Conservation (phyloP, 2,797 vertebrate species). For the Taenioides sp. region DNA sequence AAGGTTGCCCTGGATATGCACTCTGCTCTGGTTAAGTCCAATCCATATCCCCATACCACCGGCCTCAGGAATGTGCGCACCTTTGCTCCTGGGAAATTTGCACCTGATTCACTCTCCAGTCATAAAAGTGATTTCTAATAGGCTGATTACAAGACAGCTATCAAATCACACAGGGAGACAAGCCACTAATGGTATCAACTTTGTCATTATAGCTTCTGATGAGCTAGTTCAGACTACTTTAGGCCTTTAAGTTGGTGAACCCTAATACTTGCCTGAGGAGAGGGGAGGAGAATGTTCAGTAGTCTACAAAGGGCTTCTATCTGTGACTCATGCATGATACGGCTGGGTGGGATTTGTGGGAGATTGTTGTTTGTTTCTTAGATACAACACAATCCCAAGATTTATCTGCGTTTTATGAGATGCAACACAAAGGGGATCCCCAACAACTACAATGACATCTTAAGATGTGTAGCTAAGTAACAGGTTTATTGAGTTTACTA, state of each 20-base stretch:
- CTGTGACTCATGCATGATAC: slow-evolving; percentile 61
- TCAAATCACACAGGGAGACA: slow-evolving; percentile 48
- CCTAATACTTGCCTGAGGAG: slow-evolving; percentile 54
- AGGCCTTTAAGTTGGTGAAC: slow-evolving; percentile 30
- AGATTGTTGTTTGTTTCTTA: slow-evolving; percentile 62
- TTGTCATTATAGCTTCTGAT: slow-evolving; percentile 65
- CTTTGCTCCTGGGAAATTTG: slow-evolving; percentile 73
- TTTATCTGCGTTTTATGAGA: slow-evolving; percentile 27
- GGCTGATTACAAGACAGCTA: slow-evolving; percentile 53
- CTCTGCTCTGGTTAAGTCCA: slow-evolving; percentile 67
- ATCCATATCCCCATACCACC: slow-evolving; percentile 62
- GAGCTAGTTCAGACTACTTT: slow-evolving; percentile 43
- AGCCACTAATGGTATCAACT: slow-evolving; percentile 56
- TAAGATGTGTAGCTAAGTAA: slow-evolving; percentile 7
- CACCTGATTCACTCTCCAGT: slow-evolving; percentile 61
- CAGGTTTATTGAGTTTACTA: slow-evolving; percentile 48
- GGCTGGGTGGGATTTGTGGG: slow-evolving; percentile 36
- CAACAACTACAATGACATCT: slow-evolving; percentile 14
- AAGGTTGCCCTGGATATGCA: slow-evolving; percentile 67
- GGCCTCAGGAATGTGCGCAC: slow-evolving; percentile 61
- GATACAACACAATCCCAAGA: slow-evolving; percentile 58
- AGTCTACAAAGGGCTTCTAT: slow-evolving; percentile 38
- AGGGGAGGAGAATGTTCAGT: slow-evolving; percentile 47
- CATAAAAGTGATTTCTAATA: slow-evolving; percentile 60
- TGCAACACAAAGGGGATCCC: slow-evolving; percentile 39